Base-by-base conservation (phyloP, 2,113 vertebrate species). In the Heterotilapia buettikoferi region DNA sequence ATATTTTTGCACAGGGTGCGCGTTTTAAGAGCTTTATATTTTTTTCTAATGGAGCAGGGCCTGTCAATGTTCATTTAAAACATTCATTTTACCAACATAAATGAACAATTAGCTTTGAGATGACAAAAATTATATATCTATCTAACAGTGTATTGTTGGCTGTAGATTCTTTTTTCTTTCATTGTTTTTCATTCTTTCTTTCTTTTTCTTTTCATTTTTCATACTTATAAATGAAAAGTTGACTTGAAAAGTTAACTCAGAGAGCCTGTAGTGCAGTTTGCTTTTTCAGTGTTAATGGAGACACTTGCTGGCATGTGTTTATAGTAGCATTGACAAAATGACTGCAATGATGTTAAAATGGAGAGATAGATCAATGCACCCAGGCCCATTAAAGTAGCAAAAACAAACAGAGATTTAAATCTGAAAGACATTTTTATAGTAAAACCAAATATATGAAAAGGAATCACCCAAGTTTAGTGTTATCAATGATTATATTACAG, bases 201-300 rank as follows among this genome's bases (percentile, higher is more conserved):
- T 54, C 6, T 56, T 24, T 54, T 54, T 24, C 10, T 52, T 52
- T 3, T 1, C 3, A 7, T 38, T 43, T 24, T 45, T 45, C 11
- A 5, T 18, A 29, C 12, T 8, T 31, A 29, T 78, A 19, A 19
- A 78, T n/a, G n/a, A n/a, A n/a, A n/a, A n/a, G n/a, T n/a, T n/a
- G n/a, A n/a, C 43, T 19, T 50, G 0, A 12, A 76, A 76, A 50
- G 71, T 76, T 47, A 29, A 0, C 43, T 76, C 40, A 47, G 40
- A 26, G 1, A 47, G 43, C 2, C 16, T 19, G 71, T 18, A 6
- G 71, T 76, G 43, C 24, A 19, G 6, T 50, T 50, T 78, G 24
- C 71, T 78, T 3, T 29, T 12, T 31, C 53, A 24, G 18, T 13
- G 45, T 50, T 78, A 33, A n/a, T 50, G 4, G 45, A 50, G 73